These are phyloP conservation scores for Stichopus chloronotus DNA, from an alignment of 35 echinoderm and acorn worm species.

Conservation along the genomic window DNA sequence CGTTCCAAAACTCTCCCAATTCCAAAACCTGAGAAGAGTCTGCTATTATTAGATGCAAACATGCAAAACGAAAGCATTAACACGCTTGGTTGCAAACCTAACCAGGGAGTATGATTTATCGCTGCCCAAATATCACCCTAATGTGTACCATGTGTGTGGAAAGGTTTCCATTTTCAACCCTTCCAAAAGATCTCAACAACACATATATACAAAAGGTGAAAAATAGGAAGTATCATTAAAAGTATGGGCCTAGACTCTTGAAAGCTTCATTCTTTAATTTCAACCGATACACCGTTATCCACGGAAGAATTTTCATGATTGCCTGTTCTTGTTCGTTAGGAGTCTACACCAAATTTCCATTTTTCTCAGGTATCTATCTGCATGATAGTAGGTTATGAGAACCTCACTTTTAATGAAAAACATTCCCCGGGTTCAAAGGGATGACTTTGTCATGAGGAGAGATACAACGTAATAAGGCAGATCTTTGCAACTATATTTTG, in stretches of 20 bases:
- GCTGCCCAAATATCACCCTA: background rate
- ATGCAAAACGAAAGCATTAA: slow-evolving; percentile 30
- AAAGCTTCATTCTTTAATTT: background rate
- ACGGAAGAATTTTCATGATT: too few species aligned
- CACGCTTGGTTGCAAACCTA: slow-evolving; percentile 17
- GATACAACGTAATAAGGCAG: too few species aligned
- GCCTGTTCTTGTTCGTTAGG: too few species aligned
- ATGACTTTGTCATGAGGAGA: too few species aligned
- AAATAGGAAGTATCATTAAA: background rate
- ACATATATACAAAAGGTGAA: background rate
- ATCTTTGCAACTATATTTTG: too few species aligned
- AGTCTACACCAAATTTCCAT: too few species aligned
- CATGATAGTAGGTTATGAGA: too few species aligned
- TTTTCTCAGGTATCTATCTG: too few species aligned
- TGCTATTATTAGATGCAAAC: slow-evolving; percentile 17
- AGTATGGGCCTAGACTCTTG: background rate
- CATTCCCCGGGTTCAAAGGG: too few species aligned
- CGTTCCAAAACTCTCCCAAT: background rate
- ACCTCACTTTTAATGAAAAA: too few species aligned
- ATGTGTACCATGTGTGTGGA: slow-evolving; percentile 20
- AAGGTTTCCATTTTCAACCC: slow-evolving; percentile 7
- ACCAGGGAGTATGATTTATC: slow-evolving; percentile 11
- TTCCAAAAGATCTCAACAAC: background rate
- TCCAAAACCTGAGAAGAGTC: slow-evolving; percentile 14
- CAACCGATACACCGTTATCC: background rate